Evolutionary conservation across 2,888 invertebrate genomes (phyloP).

Genomic region (Drosophila colorata): DNA sequence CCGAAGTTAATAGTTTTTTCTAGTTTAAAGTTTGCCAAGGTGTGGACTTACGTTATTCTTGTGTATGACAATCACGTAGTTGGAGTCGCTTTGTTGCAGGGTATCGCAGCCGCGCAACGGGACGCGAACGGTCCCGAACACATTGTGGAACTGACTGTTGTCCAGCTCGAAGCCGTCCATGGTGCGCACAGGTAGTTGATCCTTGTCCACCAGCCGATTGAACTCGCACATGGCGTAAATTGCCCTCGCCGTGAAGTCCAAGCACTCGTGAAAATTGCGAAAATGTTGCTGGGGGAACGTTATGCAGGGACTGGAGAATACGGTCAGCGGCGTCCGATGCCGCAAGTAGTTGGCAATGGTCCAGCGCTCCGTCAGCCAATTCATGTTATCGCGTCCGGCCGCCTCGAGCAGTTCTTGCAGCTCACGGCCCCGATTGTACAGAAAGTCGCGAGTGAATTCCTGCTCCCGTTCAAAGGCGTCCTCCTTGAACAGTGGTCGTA

Average conservation of each 20-base stretch:
- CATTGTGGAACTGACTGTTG: constrained; percentile 95
- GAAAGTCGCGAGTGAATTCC: constrained; percentile 86
- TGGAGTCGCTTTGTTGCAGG: constrained; percentile 88
- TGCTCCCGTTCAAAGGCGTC: constrained; percentile 90
- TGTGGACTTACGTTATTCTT: constrained; percentile 91
- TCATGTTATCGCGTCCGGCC: constrained; percentile 88
- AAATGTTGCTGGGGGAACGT: constrained; percentile 91
- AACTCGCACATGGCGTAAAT: constrained; percentile 85
- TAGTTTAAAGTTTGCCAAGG: too few relatives aligned
- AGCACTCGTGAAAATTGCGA: constrained; percentile 86
- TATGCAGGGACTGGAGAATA: constrained; percentile 94
- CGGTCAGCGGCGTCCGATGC: constrained; percentile 92
- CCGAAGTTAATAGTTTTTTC: too few relatives aligned
- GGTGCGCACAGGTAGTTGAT: constrained; percentile 89
- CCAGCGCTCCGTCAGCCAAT: constrained; percentile 98
- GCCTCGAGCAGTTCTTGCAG: constrained; percentile 88
- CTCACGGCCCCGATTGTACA: constrained; percentile 66
- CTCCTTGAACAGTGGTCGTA: constrained; percentile 91
- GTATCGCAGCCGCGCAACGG: constrained; percentile 89
- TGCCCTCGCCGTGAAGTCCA: constrained; percentile 89
- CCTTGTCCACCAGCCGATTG: constrained; percentile 81
- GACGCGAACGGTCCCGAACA: constrained; percentile 94
- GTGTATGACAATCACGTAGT: constrained; percentile 91
- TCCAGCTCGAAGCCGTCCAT: constrained; percentile 93
- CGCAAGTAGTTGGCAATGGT: constrained; percentile 92